phyloP scores from a whole-genome alignment of 1,140 invertebrate genomes.

The Gryon sp. region DNA sequence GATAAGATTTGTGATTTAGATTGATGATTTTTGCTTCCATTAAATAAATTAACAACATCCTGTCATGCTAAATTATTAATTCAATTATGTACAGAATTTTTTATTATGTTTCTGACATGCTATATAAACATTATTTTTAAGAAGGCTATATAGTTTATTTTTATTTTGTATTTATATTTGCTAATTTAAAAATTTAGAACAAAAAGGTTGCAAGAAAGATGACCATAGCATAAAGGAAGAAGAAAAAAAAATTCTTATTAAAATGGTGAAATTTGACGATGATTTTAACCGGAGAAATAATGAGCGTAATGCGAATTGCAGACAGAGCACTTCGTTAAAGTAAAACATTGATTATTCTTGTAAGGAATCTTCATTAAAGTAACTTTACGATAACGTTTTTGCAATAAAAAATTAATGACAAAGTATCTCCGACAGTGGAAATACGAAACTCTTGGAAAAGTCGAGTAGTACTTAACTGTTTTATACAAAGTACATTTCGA shows the following conservation, averaged over 20 bases:
- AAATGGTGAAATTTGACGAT: constrained; percentile 1
- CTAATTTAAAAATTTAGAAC: too few relatives aligned
- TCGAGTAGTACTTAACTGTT: constrained; percentile 26
- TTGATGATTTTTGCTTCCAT: constrained; percentile 17
- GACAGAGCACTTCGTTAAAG: constrained; percentile 23
- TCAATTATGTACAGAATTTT: too few relatives aligned
- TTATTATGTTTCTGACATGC: too few relatives aligned
- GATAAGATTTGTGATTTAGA: constrained; percentile 46
- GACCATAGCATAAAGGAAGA: too few relatives aligned
- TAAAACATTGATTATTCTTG: constrained; percentile 35
- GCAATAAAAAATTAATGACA: constrained; percentile 27
- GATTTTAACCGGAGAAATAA: constrained; percentile 19
- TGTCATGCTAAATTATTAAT: too few relatives aligned
- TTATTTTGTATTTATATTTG: too few relatives aligned
- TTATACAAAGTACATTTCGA: constrained; percentile 11
- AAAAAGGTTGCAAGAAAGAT: too few relatives aligned
- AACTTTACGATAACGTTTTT: constrained; percentile 26
- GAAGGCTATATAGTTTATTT: too few relatives aligned
- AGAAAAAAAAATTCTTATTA: not conserved
- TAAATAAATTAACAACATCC: too few relatives aligned
- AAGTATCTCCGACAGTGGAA: not conserved
- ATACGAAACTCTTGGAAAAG: constrained; percentile 9
- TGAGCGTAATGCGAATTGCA: constrained; percentile 35
- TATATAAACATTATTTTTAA: too few relatives aligned
- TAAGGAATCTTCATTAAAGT: constrained; percentile 28